These are phyloP conservation scores for Pogonophryne albipinna DNA, from an alignment of 2,797 vertebrate species.

Conservation along the genomic window DNA sequence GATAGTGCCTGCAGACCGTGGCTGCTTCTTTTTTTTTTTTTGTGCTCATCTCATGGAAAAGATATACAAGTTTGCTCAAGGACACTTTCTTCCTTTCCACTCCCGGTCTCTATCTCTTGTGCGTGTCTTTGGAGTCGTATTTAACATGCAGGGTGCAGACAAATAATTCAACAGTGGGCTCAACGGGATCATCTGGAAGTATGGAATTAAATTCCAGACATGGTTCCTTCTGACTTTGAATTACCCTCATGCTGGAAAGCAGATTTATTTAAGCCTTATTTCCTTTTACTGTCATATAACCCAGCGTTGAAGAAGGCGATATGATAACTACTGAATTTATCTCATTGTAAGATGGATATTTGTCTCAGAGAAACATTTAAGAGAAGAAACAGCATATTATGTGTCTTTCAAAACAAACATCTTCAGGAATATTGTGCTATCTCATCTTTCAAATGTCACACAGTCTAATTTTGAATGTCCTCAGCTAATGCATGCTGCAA, in stretches of 20 bases:
- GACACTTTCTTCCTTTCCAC: conserved; percentile 54
- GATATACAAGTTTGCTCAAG: conserved; percentile 76
- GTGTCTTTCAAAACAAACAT: not conserved
- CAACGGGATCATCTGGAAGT: conserved; percentile 64
- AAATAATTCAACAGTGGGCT: conserved; percentile 63
- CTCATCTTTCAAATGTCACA: not conserved
- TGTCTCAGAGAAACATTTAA: not conserved
- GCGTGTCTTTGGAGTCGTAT: conserved; percentile 50
- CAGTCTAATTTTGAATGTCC: not conserved
- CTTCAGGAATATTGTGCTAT: too few species aligned
- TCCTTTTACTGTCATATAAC: conserved; percentile 25
- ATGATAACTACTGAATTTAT: not conserved
- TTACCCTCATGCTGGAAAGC: conserved; percentile 63
- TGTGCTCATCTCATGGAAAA: conserved; percentile 62
- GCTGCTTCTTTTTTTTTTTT: conserved; percentile 33
- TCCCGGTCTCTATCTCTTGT: conserved; percentile 27
- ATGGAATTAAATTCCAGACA: conserved; percentile 70
- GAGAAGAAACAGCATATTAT: not conserved
- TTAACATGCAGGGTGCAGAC: conserved; percentile 57
- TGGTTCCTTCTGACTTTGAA: conserved; percentile 71
- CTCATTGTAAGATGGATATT: not conserved
- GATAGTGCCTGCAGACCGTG: conserved; percentile 65
- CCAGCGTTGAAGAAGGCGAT: conserved; percentile 7
- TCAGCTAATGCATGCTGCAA: too few species aligned
- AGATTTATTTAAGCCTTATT: conserved; percentile 56